Base-by-base conservation (phyloP, 2,113 vertebrate species). In the Stigmatopora nigra region DNA sequence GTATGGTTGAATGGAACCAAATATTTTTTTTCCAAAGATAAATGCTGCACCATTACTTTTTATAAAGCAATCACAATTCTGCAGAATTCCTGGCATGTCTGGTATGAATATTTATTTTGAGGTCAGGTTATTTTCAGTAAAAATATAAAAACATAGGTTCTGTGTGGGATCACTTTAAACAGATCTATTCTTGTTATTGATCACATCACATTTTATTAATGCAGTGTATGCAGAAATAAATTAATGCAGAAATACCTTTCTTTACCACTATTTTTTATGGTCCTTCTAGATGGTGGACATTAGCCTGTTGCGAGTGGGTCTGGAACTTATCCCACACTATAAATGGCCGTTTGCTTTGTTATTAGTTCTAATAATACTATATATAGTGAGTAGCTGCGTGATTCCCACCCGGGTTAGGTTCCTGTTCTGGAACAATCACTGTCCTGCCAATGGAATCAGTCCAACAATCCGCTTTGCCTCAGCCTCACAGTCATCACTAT, bases 361-460 rank as follows among this genome's bases (percentile, higher is more conserved):
- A 31, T 15, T 56, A 15, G 13, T 31, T 16, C 22, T 56, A 56
- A 56, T 16, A 56, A 56, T 31, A 56, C 22, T 56, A 16, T 51
- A 16, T 51, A n/a, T 51, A n/a, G 17, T 51, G 17, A 51, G 48
- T 51, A n/a, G n/a, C 48, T 31, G 53, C 5, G 13, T 56, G 25
- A 56, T 56, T 56, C 53, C 53, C 53, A 56, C 14, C 13, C 25
- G 53, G 53, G 53, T 56, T 56, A 31, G 22, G 22, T 56, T 56
- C 53, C 22, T 44, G 35, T 44, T 44, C 58, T 41, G 38, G 36
- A 60, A 60, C 58, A 44, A 60, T 60, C 58, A 31, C 22, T 14
- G 53, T 56, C 58, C 35, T 44, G 58, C 58, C 16, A 5, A 25
- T 74, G 78, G 80, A 82, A 82, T 79, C 61, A 67, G 57, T 81